Conservation (phyloP, 2,113 vertebrate species). For the Felis chaus region DNA sequence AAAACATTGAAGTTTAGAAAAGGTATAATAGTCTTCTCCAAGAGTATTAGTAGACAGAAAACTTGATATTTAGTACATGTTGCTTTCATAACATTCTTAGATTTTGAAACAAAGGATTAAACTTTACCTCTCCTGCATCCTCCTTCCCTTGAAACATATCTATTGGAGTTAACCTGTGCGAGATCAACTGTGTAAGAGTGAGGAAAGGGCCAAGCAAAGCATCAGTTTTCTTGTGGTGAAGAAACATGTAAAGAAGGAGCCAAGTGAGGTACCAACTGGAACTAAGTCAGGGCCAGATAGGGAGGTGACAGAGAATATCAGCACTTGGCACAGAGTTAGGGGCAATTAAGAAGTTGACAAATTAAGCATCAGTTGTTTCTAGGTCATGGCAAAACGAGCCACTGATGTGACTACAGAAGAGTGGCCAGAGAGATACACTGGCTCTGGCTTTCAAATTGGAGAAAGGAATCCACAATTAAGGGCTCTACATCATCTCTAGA, state of each 20-base stretch:
- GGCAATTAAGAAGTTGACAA: background rate
- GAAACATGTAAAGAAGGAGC: background rate
- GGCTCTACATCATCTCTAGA: background rate
- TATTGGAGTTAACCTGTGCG: background rate
- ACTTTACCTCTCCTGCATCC: background rate
- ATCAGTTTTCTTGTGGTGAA: background rate
- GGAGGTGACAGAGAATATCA: background rate
- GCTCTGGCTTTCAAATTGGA: background rate
- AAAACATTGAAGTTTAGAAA: background rate
- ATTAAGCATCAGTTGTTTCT: background rate
- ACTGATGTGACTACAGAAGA: background rate
- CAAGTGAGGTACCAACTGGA: background rate
- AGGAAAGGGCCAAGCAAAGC: rapidly evolving
- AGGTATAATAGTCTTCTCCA: background rate
- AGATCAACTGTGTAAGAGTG: background rate
- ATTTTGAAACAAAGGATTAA: background rate
- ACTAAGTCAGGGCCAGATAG: background rate
- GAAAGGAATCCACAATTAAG: background rate
- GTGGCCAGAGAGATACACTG: background rate
- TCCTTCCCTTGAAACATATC: background rate
- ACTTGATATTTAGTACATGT: background rate
- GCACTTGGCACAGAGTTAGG: background rate
- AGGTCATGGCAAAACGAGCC: background rate
- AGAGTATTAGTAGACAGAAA: background rate
- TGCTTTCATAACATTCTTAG: background rate